Percentiles rank a stretch among this genome's conserved stretches.
Conservation (phyloP, 2,113 vertebrate genomes). For the Fukomys damarensis region DNA sequence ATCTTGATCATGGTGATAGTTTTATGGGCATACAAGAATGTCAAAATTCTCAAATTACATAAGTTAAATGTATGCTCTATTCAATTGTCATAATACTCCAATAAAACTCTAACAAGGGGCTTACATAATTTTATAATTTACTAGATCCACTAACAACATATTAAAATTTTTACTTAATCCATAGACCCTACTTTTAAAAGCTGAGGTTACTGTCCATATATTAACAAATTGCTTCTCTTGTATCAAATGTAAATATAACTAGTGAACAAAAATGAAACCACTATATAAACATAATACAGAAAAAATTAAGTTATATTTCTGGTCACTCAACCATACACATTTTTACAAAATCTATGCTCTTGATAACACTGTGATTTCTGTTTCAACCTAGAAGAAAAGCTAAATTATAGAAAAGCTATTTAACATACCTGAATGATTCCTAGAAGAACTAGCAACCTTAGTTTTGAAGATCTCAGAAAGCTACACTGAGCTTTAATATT, state of each 20-base stretch:
- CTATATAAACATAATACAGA: neutral
- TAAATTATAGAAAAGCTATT: neutral
- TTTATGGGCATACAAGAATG: neutral
- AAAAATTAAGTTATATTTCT: conserved; percentile 17
- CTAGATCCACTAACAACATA: neutral
- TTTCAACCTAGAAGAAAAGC: neutral
- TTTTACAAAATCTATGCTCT: conserved; percentile 19
- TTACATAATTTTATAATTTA: conserved; percentile 43
- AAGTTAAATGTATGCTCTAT: neutral
- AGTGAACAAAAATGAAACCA: neutral
- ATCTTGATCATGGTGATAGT: neutral
- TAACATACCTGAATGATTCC: neutral
- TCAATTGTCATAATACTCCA: conserved; percentile 1
- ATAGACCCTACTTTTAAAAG: conserved; percentile 11
- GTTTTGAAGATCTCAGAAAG: conserved; percentile 46
- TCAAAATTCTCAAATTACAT: neutral
- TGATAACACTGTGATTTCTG: neutral
- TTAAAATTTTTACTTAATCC: conserved; percentile 26
- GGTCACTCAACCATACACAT: neutral
- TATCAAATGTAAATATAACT: conserved; percentile 32
- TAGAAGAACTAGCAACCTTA: neutral
- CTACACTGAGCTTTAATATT: neutral
- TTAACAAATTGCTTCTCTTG: conserved; percentile 31
- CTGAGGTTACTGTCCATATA: neutral
- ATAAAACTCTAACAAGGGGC: neutral